phyloP scores from a whole-genome alignment of 1,140 invertebrate genomes.

The Drepana arcuata region DNA sequence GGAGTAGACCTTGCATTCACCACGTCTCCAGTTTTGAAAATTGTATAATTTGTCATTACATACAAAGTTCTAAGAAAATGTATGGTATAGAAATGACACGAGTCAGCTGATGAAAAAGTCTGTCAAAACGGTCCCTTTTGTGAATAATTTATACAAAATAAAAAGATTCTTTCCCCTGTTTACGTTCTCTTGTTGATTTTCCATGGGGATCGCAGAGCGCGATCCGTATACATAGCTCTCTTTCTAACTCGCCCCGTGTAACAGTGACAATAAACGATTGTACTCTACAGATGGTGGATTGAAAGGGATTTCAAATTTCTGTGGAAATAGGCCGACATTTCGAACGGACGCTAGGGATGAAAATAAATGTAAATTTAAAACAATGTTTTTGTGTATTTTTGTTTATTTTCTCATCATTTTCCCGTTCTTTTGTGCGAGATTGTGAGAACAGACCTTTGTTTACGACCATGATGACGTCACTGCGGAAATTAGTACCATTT shows the following conservation, averaged over 20 bases:
- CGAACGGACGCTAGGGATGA: slow-evolving; percentile 5
- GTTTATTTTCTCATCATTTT: too few species aligned
- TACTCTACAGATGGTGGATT: slow-evolving; percentile 24
- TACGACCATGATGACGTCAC: too few species aligned
- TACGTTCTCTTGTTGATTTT: slow-evolving; percentile 45
- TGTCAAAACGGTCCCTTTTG: slow-evolving; percentile 31
- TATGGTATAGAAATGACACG: slow-evolving; percentile 3
- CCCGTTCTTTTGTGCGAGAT: too few species aligned
- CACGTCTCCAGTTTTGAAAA: too few species aligned
- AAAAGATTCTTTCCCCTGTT: slow-evolving; percentile 35
- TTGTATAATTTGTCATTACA: too few species aligned
- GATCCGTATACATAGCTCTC: slow-evolving; percentile 16
- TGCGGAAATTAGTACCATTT: too few species aligned
- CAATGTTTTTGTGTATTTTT: slow-evolving; percentile 12
- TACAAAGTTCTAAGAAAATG: neutral
- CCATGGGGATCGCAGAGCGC: slow-evolving; percentile 29
- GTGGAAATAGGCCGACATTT: slow-evolving; percentile 9
- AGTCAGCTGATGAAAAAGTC: slow-evolving; percentile 34
- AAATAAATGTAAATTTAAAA: slow-evolving; percentile 10
- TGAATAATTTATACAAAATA: slow-evolving; percentile 44
- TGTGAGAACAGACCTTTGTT: too few species aligned
- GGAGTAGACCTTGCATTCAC: too few species aligned
- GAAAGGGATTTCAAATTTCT: slow-evolving; percentile 34
- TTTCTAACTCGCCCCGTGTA: slow-evolving; percentile 8
- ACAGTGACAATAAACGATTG: slow-evolving; percentile 17